These are phyloP conservation scores for Perdita meconis DNA, from an alignment of 2,888 invertebrate genomes.

Conservation along the genomic window DNA sequence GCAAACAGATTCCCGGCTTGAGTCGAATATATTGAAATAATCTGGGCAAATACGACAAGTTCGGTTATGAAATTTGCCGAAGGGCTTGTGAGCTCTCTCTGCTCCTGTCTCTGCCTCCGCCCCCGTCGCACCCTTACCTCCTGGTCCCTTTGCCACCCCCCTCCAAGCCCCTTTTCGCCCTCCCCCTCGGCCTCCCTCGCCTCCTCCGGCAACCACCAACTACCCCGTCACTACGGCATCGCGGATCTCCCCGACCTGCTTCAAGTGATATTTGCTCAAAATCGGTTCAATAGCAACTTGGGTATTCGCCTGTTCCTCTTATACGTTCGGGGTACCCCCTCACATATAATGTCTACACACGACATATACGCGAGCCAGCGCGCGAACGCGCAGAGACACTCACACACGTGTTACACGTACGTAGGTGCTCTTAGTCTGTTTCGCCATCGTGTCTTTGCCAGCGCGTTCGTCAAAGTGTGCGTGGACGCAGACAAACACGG, in stretches of 20 bases:
- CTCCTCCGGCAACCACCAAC: conserved; percentile 62
- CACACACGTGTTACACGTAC: too few relatives aligned
- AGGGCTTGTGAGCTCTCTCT: conserved; percentile 83
- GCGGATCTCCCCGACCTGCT: conserved; percentile 77
- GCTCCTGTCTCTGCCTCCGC: conserved; percentile 69
- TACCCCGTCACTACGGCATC: conserved; percentile 68
- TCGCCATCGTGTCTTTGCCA: background rate
- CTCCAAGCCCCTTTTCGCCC: conserved; percentile 11
- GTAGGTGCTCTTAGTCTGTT: background rate
- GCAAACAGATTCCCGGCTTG: conserved; percentile 84
- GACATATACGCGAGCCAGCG: conserved; percentile 15
- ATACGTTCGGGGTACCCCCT: conserved; percentile 77
- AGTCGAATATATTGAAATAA: conserved; percentile 85
- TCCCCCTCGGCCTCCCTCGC: conserved; percentile 51
- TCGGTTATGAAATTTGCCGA: conserved; percentile 85
- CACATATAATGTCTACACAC: conserved; percentile 60
- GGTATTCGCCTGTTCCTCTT: conserved; percentile 82
- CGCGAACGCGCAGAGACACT: background rate
- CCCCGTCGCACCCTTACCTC: conserved; percentile 58
- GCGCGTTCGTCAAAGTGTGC: background rate
- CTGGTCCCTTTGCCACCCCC: conserved; percentile 49
- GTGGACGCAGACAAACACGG: conserved; percentile 16
- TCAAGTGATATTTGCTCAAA: conserved; percentile 84
- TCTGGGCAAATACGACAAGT: conserved; percentile 85
- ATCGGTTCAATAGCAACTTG: conserved; percentile 85